phyloP scores from a whole-genome alignment of 2,797 vertebrate genomes.

The Podarcis lilfordi region DNA sequence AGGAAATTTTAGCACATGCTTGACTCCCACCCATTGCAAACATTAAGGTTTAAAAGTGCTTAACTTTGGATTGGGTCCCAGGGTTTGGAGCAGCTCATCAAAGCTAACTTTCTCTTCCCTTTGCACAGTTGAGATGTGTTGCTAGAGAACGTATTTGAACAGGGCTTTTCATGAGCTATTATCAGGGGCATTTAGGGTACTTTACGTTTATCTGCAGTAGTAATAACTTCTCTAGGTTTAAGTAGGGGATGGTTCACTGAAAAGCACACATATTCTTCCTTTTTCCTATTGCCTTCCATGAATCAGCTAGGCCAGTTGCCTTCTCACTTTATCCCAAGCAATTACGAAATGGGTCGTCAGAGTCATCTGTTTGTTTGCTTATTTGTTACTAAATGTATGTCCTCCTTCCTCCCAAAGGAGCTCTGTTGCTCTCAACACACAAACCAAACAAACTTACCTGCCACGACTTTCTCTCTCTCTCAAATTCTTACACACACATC shows the following conservation, averaged over 20 bases:
- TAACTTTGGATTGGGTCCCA: background rate
- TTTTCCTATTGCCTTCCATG: background rate
- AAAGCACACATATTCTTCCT: background rate
- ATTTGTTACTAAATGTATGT: too few species aligned
- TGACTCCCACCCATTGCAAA: background rate
- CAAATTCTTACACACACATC: too few species aligned
- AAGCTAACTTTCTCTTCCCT: constrained; percentile 54
- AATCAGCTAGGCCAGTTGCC: background rate
- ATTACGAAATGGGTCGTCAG: constrained; percentile 25
- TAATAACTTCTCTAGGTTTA: background rate
- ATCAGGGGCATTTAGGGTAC: accelerated
- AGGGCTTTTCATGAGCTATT: constrained; percentile 48
- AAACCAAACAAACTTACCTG: too few species aligned
- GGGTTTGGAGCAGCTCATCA: constrained; percentile 41
- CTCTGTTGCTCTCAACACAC: too few species aligned
- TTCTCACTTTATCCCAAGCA: constrained; percentile 9
- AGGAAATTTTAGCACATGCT: background rate
- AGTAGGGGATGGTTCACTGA: background rate
- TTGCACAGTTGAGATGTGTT: constrained; percentile 25
- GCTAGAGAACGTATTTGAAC: constrained; percentile 40
- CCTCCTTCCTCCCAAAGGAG: too few species aligned
- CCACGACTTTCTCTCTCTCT: too few species aligned
- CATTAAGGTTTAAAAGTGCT: background rate
- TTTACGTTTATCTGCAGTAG: background rate
- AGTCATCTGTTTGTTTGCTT: background rate